Evolutionary conservation across 1,140 invertebrate species (phyloP).

Genomic region (Pectinophora gossypiella): DNA sequence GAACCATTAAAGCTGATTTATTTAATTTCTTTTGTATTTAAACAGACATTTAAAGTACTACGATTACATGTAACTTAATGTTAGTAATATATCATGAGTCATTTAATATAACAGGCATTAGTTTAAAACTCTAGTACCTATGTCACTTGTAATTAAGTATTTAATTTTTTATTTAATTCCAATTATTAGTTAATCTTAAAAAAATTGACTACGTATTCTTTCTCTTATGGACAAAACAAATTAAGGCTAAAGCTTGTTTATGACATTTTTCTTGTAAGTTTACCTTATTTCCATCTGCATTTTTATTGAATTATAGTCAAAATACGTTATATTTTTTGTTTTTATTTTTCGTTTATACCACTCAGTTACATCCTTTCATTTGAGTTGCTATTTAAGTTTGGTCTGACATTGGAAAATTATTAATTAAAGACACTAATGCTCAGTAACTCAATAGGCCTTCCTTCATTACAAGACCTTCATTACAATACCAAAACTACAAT

Average conservation of each 20-base stretch:
- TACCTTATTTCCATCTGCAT: constrained; percentile 72
- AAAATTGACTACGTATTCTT: constrained; percentile 60
- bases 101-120: constrained; percentile 70
- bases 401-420: too few relatives aligned
- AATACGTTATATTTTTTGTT: constrained; percentile 64
- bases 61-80: constrained; percentile 62
- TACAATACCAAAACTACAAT: too few relatives aligned
- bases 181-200: constrained; percentile 66
- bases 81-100: constrained; percentile 68
- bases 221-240: constrained; percentile 60
- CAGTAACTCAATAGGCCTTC: too few relatives aligned
- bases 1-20: constrained; percentile 69
- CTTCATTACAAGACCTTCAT: too few relatives aligned
- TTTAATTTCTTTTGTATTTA: constrained; percentile 74
- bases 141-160: constrained; percentile 70
- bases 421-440: too few relatives aligned
- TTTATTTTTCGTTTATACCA: constrained; percentile 61
- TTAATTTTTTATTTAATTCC: constrained; percentile 73
- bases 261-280: constrained; percentile 71
- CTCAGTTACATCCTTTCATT: too few relatives aligned
- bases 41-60: constrained; percentile 57
- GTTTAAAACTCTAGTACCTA: constrained; percentile 66
- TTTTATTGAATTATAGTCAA: constrained; percentile 75
- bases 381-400: not conserved
- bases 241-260: constrained; percentile 66